Conservation (phyloP, 2,797 vertebrate genomes). For the Syngnathus rostellatus region DNA sequence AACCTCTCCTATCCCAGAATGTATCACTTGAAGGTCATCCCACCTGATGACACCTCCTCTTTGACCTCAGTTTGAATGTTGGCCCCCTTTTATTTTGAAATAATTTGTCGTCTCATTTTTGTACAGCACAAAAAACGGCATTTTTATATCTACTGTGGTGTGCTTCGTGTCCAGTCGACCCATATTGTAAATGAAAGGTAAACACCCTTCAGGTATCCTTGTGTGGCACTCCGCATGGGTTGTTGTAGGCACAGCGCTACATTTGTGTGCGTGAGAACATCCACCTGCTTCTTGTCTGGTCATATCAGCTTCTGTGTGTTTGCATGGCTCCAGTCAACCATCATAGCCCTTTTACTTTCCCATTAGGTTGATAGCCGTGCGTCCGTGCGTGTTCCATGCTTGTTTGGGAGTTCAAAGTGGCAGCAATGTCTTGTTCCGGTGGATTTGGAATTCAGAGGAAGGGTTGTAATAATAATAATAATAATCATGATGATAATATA, state of each 20-base stretch:
- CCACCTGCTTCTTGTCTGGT: slow-evolving; percentile 44
- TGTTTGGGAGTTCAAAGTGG: slow-evolving; percentile 30
- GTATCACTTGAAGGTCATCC: neutral
- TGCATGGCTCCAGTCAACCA: slow-evolving; percentile 51
- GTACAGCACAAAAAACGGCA: neutral
- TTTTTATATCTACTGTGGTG: neutral
- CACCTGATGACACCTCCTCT: neutral
- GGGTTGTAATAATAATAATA: neutral
- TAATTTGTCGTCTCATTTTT: no score
- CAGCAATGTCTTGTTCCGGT: neutral
- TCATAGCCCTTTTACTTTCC: slow-evolving; percentile 49
- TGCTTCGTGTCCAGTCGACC: neutral
- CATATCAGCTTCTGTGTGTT: slow-evolving; percentile 46
- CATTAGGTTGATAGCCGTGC: slow-evolving; percentile 53
- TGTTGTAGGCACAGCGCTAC: slow-evolving; percentile 27
- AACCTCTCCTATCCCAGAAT: neutral
- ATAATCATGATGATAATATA: no score
- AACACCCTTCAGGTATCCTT: slow-evolving; percentile 20
- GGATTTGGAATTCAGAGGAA: neutral
- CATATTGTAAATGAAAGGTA: slow-evolving; percentile 7
- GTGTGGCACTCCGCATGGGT: slow-evolving; percentile 10
- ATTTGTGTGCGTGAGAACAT: slow-evolving; percentile 26
- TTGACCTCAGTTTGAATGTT: neutral
- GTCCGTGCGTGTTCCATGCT: slow-evolving; percentile 22
- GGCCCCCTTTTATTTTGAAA: neutral